Evolutionary conservation across 1,140 invertebrate genomes (phyloP), one percentile per base, ranked within the genome.

Genomic region (Tribolium castaneum): DNA sequence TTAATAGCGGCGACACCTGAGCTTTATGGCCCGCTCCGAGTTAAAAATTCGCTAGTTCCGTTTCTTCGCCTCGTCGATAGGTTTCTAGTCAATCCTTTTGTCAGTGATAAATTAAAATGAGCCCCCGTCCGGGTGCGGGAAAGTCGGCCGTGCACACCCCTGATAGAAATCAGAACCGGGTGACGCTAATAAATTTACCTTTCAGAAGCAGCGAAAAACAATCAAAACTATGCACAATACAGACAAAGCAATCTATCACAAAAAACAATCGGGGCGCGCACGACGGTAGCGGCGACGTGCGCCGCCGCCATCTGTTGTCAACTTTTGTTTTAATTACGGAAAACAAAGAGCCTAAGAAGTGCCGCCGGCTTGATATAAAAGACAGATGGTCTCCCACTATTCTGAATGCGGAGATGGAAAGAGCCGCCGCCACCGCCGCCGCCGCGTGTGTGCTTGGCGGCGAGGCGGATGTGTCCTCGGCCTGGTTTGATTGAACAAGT

Each of bases 271-370:
- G 82, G 78, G 75, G 34, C 52, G 72, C 76, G 76, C 45, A 72
- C 73, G 76, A 49, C 73, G 39, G 39, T 45, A 45, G 39, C 39
- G 39, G 39, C 39, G 71, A 70, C 75, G 52, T 71, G 78, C 78
- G 54, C 70, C 73, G 78, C 77, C 80, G 81, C 83, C 85, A 86
- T 85, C 84, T 84, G 85, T 84, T 84, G 82, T 83, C 83, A 84
- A 84, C 81, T 84, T 86, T 85, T 86, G 85, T 86, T 85, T 86
- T 86, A 86, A 86, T 86, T 86, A 86, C 80, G 85, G 75, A 82
- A 66, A 84, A 86, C 83, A 85, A 85, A 86, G 82, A 77, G 77
- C 82, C 78, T 79, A 84, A 84, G 82, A 83, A 84, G 78, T 84
- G 80, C 78, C 78, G 56, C 73, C 75, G 54, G 77, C 77, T 79